Evolutionary conservation across 2,113 vertebrate species (phyloP).

Genomic region (Bubo bubo): DNA sequence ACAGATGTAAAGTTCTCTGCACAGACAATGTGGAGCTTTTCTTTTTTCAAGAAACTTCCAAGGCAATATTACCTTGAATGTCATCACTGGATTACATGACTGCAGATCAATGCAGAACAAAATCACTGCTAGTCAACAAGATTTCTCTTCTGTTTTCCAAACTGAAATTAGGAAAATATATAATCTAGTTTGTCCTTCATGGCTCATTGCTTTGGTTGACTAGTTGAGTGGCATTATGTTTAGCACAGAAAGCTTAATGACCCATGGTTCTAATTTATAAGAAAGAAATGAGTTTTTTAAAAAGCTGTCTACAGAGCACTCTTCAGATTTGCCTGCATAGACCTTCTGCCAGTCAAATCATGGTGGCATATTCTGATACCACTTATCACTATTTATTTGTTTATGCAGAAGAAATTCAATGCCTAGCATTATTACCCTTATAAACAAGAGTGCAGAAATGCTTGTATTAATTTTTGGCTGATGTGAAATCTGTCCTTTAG

Average conservation of each 20-base stretch:
- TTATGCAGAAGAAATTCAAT: not conserved
- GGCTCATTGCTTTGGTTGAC: not conserved
- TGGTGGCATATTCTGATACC: not conserved
- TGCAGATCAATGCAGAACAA: not conserved
- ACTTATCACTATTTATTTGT: slow-evolving; percentile 1
- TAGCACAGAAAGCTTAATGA: not conserved
- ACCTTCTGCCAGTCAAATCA: not conserved
- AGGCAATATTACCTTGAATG: not conserved
- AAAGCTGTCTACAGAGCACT: not conserved
- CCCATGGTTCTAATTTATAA: not conserved
- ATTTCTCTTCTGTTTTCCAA: slow-evolving; percentile 1
- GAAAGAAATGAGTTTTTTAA: not conserved
- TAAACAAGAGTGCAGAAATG: not conserved
- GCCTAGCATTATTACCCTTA: not conserved
- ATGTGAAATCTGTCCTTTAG: not conserved
- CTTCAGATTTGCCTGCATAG: not conserved
- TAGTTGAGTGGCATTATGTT: not conserved
- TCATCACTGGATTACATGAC: not conserved
- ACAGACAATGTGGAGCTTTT: not conserved
- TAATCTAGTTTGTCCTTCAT: not conserved
- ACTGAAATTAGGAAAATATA: not conserved
- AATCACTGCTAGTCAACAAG: not conserved
- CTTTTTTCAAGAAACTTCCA: not conserved
- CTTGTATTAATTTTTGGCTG: not conserved
- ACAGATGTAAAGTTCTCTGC: not conserved